Conservation (phyloP, 2,888 invertebrate genomes). For the Torymus auratus region DNA sequence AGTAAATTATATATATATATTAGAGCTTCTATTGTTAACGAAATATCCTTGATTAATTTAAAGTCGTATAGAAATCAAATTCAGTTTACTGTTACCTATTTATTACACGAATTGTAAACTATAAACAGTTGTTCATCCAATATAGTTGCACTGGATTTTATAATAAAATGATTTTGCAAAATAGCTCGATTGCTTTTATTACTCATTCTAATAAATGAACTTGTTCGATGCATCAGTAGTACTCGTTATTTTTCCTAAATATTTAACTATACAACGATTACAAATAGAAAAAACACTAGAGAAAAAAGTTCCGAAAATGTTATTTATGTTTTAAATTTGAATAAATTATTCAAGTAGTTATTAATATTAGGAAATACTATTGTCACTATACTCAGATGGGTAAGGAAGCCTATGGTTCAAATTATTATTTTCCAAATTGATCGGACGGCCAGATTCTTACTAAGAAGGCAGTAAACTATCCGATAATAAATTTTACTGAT, state of each 20-base stretch:
- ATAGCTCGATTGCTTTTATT: slow-evolving; percentile 31
- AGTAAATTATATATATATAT: too few species aligned
- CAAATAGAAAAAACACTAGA: too few species aligned
- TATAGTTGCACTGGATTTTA: slow-evolving; percentile 49
- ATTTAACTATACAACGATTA: neutral
- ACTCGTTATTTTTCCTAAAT: neutral
- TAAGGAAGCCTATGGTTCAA: too few species aligned
- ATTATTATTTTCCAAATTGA: too few species aligned
- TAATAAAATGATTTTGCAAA: slow-evolving; percentile 55
- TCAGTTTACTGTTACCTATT: slow-evolving; percentile 48
- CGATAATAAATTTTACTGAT: too few species aligned
- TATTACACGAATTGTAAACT: slow-evolving; percentile 40
- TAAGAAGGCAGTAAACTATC: too few species aligned
- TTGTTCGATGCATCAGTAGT: neutral
- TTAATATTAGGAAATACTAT: too few species aligned
- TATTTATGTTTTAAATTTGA: neutral
- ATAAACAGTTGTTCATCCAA: slow-evolving; percentile 21
- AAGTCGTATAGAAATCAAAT: slow-evolving; percentile 1
- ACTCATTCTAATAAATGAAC: neutral
- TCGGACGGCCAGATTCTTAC: too few species aligned
- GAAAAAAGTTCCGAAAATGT: too few species aligned
- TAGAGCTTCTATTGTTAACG: too few species aligned
- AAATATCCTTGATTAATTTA: neutral
- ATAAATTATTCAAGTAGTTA: neutral
- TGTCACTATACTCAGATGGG: too few species aligned